A percentile compares a stretch with the other conserved stretches of the same genome.
These are phyloP conservation scores for Aythya baeri DNA, from an alignment of 2,113 vertebrate genomes.

Conservation along the genomic window DNA sequence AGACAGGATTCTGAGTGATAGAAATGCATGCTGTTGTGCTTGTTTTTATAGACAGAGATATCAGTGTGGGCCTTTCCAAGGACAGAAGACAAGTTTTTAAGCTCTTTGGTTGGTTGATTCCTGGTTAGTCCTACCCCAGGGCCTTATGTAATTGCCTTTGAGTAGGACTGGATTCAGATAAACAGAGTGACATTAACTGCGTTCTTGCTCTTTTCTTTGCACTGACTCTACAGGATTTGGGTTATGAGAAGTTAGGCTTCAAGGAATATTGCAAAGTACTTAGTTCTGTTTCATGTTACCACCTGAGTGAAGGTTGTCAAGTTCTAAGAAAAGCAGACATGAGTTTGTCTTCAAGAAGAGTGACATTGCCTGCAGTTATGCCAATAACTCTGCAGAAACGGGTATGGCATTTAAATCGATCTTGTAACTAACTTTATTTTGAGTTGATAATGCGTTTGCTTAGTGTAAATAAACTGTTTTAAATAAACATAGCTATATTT, in stretches of 20 bases:
- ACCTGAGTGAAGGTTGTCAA: slow-evolving; percentile 46
- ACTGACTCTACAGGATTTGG: background rate
- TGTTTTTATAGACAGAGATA: slow-evolving; percentile 78
- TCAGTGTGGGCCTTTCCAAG: slow-evolving; percentile 82
- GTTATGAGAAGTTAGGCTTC: slow-evolving; percentile 42
- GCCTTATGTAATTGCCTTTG: slow-evolving; percentile 78
- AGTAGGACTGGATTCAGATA: slow-evolving; percentile 66
- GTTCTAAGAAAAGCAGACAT: slow-evolving; percentile 77
- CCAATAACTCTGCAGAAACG: slow-evolving; percentile 89
- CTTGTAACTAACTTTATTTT: background rate
- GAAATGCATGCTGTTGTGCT: slow-evolving; percentile 71
- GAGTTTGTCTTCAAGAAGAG: slow-evolving; percentile 91
- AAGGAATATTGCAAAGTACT: slow-evolving; percentile 24
- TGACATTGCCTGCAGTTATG: slow-evolving; percentile 89
- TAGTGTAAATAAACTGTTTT: background rate
- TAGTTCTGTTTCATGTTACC: slow-evolving; percentile 60
- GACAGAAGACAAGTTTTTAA: slow-evolving; percentile 87
- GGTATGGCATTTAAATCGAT: slow-evolving; percentile 79
- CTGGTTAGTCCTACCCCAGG: slow-evolving; percentile 75
- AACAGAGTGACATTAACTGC: slow-evolving; percentile 63
- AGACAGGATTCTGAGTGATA: slow-evolving; percentile 38
- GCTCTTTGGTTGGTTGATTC: slow-evolving; percentile 75
- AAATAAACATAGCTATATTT: background rate
- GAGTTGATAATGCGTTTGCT: background rate
- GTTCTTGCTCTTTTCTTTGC: slow-evolving; percentile 58